These are phyloP conservation scores for Megatriorchis doriae DNA, from an alignment of 2,113 vertebrate genomes.

Conservation along the genomic window DNA sequence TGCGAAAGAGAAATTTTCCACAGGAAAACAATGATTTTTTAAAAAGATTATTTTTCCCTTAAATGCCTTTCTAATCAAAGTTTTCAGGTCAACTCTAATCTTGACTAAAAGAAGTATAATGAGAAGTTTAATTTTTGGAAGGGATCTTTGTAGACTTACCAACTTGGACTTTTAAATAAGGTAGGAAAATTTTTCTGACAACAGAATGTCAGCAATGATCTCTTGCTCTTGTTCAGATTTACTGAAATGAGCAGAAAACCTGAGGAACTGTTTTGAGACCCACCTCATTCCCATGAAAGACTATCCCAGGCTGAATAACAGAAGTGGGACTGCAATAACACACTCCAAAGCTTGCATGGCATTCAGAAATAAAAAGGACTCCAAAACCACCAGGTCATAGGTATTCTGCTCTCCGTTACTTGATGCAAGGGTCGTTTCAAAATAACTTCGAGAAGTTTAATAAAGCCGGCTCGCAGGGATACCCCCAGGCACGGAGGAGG, in stretches of 20 bases:
- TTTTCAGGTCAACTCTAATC: not conserved
- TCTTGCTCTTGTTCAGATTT: not conserved
- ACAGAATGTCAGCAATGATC: not conserved
- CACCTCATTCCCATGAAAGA: not conserved
- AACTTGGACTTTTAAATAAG: not conserved
- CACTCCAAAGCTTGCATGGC: not conserved
- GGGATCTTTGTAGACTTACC: not conserved
- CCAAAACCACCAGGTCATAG: not conserved
- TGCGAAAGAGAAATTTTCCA: not conserved
- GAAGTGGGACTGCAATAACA: not conserved
- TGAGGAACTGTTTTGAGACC: not conserved
- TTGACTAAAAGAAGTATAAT: not conserved
- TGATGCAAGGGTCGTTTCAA: not conserved
- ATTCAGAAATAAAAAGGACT: not conserved
- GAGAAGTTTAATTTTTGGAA: not conserved
- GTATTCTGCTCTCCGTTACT: not conserved
- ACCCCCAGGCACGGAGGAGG: accelerated
- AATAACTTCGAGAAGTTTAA: not conserved
- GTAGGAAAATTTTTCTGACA: not conserved
- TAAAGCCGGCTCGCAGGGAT: not conserved
- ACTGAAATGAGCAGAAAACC: not conserved
- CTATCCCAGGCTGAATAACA: not conserved
- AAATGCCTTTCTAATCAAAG: not conserved
- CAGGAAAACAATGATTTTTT: not conserved
- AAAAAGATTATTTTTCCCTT: not conserved